Evolutionary conservation across 64 coral and sea anemone genomes (phyloP).

Genomic region (Orbicella faveolata): DNA sequence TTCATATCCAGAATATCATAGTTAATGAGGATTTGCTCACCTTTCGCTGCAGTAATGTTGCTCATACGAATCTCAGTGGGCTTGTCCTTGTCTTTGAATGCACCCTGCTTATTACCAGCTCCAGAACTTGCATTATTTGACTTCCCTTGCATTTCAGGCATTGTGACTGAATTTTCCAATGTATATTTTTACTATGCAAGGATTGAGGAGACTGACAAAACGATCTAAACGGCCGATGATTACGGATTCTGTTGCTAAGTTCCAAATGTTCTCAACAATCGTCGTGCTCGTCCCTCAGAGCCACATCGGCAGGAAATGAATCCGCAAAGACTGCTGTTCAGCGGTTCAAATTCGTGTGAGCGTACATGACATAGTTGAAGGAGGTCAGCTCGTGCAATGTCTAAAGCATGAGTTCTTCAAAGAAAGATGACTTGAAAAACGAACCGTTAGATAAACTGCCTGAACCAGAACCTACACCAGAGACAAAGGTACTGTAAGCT

Average conservation of each 20-base stretch:
- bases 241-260: too few species aligned
- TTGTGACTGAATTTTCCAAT: slow-evolving; percentile 29
- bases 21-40: not conserved
- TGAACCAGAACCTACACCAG: not conserved
- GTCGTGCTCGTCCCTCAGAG: not conserved
- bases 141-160: slow-evolving; percentile 71
- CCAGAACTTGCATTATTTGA: slow-evolving; percentile 32
- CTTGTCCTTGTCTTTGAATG: slow-evolving; percentile 98
- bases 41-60: slow-evolving; percentile 97
- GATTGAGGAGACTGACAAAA: not conserved
- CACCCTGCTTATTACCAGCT: slow-evolving; percentile 48
- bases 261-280: not conserved
- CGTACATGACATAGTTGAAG: not conserved
- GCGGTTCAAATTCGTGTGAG: not conserved
- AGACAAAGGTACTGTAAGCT: not conserved
- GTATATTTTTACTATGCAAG: not conserved
- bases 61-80: slow-evolving; percentile 97
- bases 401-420: not conserved
- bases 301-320: not conserved
- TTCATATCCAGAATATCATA: not conserved
- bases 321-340: not conserved
- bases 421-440: not conserved
- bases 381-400: too few species aligned
- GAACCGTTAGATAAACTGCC: not conserved
- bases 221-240: slow-evolving; percentile 27